Evolutionary conservation across 2,797 vertebrate genomes (phyloP).

Genomic region (Spheniscus humboldti): DNA sequence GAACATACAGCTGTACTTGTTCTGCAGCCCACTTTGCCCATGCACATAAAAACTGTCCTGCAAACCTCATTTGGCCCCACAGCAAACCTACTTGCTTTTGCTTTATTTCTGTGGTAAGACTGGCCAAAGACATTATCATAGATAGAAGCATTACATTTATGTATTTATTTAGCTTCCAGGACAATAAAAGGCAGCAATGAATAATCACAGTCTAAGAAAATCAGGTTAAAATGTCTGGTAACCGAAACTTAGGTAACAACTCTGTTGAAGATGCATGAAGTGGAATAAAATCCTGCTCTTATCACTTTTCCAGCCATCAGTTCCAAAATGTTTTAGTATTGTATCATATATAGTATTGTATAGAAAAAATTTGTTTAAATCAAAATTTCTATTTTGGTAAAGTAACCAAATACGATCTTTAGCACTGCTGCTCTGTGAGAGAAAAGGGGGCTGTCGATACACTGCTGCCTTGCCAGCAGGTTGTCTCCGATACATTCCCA

Average conservation of each 20-base stretch:
- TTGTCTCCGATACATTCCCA: rapidly evolving
- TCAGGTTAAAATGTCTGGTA: background rate
- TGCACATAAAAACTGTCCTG: background rate
- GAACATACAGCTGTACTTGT: background rate
- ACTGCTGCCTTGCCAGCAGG: background rate
- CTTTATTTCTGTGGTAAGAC: background rate
- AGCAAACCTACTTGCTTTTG: background rate
- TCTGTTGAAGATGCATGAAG: background rate
- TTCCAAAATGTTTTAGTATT: background rate
- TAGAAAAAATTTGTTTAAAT: background rate
- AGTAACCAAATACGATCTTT: rapidly evolving
- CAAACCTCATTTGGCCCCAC: background rate
- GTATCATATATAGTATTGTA: rapidly evolving
- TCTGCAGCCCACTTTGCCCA: background rate
- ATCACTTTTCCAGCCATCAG: background rate
- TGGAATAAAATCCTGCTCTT: background rate
- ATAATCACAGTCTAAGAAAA: background rate
- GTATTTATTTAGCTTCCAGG: background rate
- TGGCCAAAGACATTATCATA: background rate
- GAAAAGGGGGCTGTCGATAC: rapidly evolving
- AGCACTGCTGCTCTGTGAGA: background rate
- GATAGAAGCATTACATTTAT: rapidly evolving
- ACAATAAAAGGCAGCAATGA: background rate
- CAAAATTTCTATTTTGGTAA: too few species aligned
- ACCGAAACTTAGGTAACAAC: background rate